Evolutionary conservation across 2,797 vertebrate genomes (phyloP).

Genomic region (Lutjanus argentimaculatus): DNA sequence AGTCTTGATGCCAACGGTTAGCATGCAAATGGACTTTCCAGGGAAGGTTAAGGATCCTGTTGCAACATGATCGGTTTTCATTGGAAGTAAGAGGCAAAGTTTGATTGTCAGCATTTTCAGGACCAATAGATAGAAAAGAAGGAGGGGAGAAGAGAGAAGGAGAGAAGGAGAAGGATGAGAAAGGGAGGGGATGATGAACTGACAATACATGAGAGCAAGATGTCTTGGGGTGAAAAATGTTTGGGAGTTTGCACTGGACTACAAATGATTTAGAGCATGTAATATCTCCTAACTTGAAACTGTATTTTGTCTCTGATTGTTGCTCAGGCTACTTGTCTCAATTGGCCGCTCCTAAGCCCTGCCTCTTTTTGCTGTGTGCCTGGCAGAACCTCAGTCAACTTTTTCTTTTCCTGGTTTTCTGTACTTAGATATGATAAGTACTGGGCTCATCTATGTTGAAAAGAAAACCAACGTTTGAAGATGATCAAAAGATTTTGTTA

Average conservation of each 20-base stretch:
- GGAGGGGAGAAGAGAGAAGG: neutral
- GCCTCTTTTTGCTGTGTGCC: no score
- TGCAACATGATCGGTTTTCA: conserved; percentile 24
- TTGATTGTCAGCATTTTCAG: neutral
- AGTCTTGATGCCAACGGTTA: conserved; percentile 32
- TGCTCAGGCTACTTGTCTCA: neutral
- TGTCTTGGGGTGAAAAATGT: neutral
- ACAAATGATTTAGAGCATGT: neutral
- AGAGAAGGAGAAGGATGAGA: neutral
- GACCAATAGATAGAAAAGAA: neutral
- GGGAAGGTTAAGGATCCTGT: conserved; percentile 17
- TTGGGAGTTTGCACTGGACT: neutral
- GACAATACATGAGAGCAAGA: neutral
- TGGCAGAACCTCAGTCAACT: no score
- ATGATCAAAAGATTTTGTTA: no score
- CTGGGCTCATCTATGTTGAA: no score
- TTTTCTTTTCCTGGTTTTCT: no score
- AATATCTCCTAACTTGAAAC: neutral
- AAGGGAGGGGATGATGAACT: neutral
- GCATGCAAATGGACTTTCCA: conserved; percentile 21
- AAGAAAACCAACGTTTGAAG: no score
- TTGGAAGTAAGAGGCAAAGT: conserved; percentile 4
- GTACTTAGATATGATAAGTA: no score
- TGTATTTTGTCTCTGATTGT: neutral
- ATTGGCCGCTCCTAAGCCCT: no score